Percentiles rank a stretch among this genome's conserved stretches.
Evolutionary conservation across 2,888 invertebrate genomes (phyloP).

Genomic region (Meghimatium bilineatum): DNA sequence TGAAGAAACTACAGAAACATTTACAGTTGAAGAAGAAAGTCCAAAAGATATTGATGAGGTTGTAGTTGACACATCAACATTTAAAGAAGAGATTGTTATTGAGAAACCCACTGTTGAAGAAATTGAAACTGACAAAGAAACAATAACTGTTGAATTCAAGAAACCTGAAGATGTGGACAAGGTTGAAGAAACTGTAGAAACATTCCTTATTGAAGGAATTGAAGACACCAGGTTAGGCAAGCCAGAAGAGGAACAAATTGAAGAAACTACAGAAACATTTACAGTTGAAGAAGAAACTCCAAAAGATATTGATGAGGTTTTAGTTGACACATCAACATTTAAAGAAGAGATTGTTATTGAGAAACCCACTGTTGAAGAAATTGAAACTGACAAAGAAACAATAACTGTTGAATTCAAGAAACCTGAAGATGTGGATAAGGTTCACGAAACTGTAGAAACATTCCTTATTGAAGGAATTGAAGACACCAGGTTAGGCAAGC

Average conservation of each 20-base stretch:
- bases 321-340: background rate
- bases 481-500: conserved; percentile 43
- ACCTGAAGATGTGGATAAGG: conserved; percentile 51
- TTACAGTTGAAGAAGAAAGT: conserved; percentile 12
- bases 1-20: conserved; percentile 40
- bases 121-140: conserved; percentile 45
- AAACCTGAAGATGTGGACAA: conserved; percentile 49
- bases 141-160: conserved; percentile 41
- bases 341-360: conserved; percentile 25
- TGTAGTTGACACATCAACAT: conserved; percentile 2
- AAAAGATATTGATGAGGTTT: conserved; percentile 41
- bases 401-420: conserved; percentile 45
- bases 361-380: conserved; percentile 13
- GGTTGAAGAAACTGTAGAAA: conserved; percentile 45
- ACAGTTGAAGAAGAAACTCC: conserved; percentile 43
- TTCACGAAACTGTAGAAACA: conserved; percentile 47
- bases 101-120: conserved; percentile 32
- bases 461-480: conserved; percentile 54
- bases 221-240: conserved; percentile 41
- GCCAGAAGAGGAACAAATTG: conserved; percentile 52
- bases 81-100: conserved; percentile 36
- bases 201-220: conserved; percentile 38
- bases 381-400: conserved; percentile 40
- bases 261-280: conserved; percentile 44
- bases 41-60: background rate